A percentile compares a stretch with the other conserved stretches of the same genome.
phyloP scores from a whole-genome alignment of 1,140 invertebrate species.

The Xylocopa sonorina region DNA sequence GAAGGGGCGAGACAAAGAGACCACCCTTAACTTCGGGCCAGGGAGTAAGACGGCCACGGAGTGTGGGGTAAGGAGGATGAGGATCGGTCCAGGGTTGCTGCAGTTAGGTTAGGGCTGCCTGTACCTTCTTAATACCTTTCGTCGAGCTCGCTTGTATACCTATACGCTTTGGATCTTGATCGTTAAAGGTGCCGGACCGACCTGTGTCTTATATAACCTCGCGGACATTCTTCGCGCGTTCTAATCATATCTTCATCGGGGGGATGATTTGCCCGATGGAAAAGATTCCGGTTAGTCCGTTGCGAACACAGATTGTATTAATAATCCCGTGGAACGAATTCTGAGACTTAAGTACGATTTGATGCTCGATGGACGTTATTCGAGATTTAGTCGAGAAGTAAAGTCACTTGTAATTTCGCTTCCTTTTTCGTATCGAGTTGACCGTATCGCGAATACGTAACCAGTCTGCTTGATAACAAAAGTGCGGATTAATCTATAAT shows the following conservation, averaged over 20 bases:
- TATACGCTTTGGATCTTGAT: constrained; percentile 56
- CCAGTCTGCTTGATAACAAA: not conserved
- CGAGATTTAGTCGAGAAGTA: not conserved
- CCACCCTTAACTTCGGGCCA: constrained; percentile 70
- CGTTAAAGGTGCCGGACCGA: constrained; percentile 32
- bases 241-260: constrained; percentile 11
- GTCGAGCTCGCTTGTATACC: constrained; percentile 52
- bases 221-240: not conserved
- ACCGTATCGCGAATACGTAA: not conserved
- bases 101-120: constrained; percentile 67
- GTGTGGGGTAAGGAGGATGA: constrained; percentile 54
- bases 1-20: constrained; percentile 68
- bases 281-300: not conserved
- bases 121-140: constrained; percentile 70
- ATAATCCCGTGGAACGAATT: not conserved
- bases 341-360: too few species aligned
- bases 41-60: constrained; percentile 66
- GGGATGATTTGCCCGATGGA: not conserved
- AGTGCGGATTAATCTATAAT: not conserved
- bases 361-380: not conserved
- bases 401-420: not conserved
- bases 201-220: constrained; percentile 20
- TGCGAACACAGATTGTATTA: constrained; percentile 9
- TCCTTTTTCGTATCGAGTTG: not conserved
- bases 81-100: constrained; percentile 66